These are phyloP conservation scores for Phasianus colchicus DNA, from an alignment of 2,113 vertebrate species.

Conservation along the genomic window DNA sequence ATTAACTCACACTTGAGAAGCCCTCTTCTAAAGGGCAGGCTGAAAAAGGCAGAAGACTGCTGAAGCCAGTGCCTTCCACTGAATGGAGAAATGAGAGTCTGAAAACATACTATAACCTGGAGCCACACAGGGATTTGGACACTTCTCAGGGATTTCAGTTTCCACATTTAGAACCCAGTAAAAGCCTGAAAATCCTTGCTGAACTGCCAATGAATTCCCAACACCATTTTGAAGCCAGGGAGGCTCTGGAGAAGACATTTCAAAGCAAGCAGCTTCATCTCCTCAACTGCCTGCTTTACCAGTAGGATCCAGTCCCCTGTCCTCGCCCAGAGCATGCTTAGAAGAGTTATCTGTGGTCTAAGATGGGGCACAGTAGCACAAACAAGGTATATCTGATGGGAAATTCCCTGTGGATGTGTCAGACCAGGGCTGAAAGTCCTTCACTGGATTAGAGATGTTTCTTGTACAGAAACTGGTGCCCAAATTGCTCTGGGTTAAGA, in stretches of 20 bases:
- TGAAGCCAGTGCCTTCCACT: not conserved
- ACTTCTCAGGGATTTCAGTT: not conserved
- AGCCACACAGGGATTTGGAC: not conserved
- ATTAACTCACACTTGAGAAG: not conserved
- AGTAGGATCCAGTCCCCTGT: not conserved
- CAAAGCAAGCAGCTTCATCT: not conserved
- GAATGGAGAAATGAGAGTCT: not conserved
- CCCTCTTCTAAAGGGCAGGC: not conserved
- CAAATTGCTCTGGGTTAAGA: not conserved
- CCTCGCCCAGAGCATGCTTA: not conserved
- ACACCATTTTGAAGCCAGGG: not conserved
- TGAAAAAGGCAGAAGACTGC: not conserved
- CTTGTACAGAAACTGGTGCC: not conserved
- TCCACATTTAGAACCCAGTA: not conserved
- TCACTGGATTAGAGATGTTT: not conserved
- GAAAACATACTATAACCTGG: not conserved
- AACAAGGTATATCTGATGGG: not conserved
- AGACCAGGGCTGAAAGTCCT: not conserved
- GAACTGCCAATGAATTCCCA: conserved; percentile 20
- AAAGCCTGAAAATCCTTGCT: conserved; percentile 28
- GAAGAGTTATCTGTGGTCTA: not conserved
- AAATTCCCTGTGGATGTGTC: not conserved
- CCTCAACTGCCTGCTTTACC: not conserved
- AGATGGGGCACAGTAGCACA: not conserved
- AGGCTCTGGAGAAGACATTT: conserved; percentile 15